A percentile compares a stretch with the other conserved stretches of the same genome.
These are phyloP conservation scores for Meghimatium bilineatum DNA, from an alignment of 2,888 invertebrate genomes.

Conservation along the genomic window DNA sequence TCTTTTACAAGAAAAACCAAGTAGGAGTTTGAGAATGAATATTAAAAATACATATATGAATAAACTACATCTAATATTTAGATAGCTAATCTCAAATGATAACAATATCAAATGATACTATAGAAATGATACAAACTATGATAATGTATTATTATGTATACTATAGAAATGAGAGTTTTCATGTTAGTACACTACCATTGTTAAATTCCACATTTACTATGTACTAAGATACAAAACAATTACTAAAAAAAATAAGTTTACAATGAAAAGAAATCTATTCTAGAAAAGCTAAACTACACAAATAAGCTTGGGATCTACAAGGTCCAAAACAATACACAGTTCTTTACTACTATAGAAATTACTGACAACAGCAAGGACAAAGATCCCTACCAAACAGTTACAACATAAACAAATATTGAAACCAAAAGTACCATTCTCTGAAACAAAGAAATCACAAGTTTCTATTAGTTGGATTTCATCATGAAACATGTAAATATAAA, in stretches of 20 bases:
- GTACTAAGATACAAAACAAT: no score
- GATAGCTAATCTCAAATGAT: no score
- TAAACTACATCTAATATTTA: no score
- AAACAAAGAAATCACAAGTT: constrained; percentile 45
- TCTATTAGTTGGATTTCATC: not conserved
- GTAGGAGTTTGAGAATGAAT: no score
- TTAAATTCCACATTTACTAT: no score
- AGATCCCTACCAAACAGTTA: not conserved
- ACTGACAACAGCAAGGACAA: not conserved
- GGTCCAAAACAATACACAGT: not conserved
- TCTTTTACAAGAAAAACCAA: no score
- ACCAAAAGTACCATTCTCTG: constrained; percentile 49
- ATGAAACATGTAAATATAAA: not conserved
- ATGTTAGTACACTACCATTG: not conserved
- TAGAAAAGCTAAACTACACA: not conserved
- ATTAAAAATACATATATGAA: no score
- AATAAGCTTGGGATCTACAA: not conserved
- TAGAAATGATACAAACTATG: no score
- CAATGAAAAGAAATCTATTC: not conserved
- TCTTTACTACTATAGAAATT: not conserved
- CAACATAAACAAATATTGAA: constrained; percentile 24
- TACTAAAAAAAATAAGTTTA: no score
- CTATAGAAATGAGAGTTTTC: no score
- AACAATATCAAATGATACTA: no score
- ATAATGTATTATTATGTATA: no score